phyloP scores from a whole-genome alignment of 2,113 vertebrate species.

The Donacobius atricapilla region DNA sequence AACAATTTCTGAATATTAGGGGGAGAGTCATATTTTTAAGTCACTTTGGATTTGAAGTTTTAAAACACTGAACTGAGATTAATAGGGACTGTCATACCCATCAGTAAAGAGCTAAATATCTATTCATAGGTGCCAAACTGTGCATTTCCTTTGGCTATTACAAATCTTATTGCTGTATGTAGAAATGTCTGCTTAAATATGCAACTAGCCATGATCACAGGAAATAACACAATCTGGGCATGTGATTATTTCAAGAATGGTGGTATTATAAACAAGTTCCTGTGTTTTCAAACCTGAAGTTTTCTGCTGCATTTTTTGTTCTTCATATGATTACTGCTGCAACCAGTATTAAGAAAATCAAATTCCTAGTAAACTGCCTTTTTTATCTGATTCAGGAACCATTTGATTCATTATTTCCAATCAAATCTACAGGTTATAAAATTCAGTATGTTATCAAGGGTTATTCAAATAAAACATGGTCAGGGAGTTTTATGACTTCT shows the following conservation, averaged over 20 bases:
- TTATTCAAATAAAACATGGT: slow-evolving; percentile 10
- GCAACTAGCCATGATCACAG: not conserved
- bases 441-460: slow-evolving; percentile 12
- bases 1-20: not conserved
- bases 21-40: not conserved
- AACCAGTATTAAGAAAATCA: not conserved
- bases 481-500: slow-evolving; percentile 3
- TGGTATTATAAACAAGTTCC: not conserved
- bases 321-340: not conserved
- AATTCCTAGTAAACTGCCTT: not conserved
- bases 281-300: not conserved
- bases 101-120: not conserved
- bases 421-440: not conserved
- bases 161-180: not conserved
- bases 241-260: not conserved
- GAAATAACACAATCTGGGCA: not conserved
- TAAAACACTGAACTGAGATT: not conserved
- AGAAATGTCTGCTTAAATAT: not conserved
- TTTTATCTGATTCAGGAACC: not conserved
- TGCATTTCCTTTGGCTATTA: not conserved
- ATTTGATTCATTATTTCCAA: not conserved
- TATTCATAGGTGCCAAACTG: not conserved
- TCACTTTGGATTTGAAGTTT: not conserved
- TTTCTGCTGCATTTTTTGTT: not conserved
- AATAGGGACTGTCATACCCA: not conserved